Conservation (phyloP, 1,140 invertebrate species). For the Hyles vespertilio region DNA sequence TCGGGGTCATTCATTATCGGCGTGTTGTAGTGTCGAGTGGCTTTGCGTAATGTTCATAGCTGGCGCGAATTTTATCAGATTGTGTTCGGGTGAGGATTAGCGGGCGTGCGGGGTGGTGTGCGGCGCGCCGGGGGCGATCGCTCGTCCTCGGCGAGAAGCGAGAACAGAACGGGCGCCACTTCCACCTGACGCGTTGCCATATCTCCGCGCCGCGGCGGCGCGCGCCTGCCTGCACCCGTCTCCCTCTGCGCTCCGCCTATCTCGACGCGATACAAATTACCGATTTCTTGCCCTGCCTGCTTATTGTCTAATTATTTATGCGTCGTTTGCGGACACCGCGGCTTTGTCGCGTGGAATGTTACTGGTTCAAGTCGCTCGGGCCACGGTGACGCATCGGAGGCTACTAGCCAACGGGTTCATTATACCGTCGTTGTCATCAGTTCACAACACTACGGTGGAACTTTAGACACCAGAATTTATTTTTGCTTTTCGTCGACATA, state of each 20-base stretch:
- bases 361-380: slow-evolving; percentile 41
- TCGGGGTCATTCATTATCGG: slow-evolving; percentile 69
- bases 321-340: slow-evolving; percentile 60
- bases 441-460: background rate
- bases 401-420: slow-evolving; percentile 63
- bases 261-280: slow-evolving; percentile 60
- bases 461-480: slow-evolving; percentile 3
- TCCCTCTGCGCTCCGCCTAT: slow-evolving; percentile 63
- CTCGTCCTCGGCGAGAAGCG: slow-evolving; percentile 76
- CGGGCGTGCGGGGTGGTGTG: slow-evolving; percentile 34
- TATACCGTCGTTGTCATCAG: slow-evolving; percentile 40
- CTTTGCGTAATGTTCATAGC: slow-evolving; percentile 73
- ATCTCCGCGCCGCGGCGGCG: slow-evolving; percentile 63
- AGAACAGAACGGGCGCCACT: slow-evolving; percentile 69
- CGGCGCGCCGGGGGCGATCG: slow-evolving; percentile 60
- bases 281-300: slow-evolving; percentile 68
- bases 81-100: slow-evolving; percentile 71
- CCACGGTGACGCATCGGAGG: slow-evolving; percentile 56
- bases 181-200: slow-evolving; percentile 72
- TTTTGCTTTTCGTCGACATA: background rate
- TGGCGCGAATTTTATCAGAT: slow-evolving; percentile 75
- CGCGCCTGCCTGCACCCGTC: slow-evolving; percentile 57
- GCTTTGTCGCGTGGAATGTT: slow-evolving; percentile 58
- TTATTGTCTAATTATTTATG: slow-evolving; percentile 73
- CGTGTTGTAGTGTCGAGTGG: slow-evolving; percentile 62